Percentiles rank a stretch among this genome's conserved stretches.
Conservation (phyloP, 2,797 vertebrate species). For the Myotis planiceps region DNA sequence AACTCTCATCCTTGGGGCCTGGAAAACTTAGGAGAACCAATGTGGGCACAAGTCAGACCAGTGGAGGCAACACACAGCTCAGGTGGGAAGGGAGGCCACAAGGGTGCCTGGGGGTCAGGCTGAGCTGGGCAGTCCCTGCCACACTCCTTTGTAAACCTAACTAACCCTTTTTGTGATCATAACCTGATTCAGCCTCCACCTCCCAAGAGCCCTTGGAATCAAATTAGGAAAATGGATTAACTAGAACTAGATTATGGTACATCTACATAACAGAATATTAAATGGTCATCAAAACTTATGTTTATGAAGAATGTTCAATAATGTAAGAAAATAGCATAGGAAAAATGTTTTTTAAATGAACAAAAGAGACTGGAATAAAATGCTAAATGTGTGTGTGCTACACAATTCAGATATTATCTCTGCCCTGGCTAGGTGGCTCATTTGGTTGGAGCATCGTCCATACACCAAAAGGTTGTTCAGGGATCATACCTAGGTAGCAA, state of each 20-base stretch:
- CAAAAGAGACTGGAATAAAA: neutral
- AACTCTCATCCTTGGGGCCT: neutral
- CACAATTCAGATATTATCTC: neutral
- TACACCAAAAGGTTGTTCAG: neutral
- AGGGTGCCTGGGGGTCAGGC: neutral
- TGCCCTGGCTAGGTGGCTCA: neutral
- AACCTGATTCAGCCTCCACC: neutral
- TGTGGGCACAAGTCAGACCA: neutral
- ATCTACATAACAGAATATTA: neutral
- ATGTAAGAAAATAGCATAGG: neutral
- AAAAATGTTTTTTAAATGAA: neutral
- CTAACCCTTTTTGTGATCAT: neutral
- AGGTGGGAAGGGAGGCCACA: neutral
- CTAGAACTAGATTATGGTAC: neutral
- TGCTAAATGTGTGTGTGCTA: neutral
- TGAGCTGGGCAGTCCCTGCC: fast-evolving
- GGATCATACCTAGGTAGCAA: neutral
- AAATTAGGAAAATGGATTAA: neutral
- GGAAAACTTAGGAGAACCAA: neutral
- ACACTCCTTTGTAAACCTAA: neutral
- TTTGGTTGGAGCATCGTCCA: neutral
- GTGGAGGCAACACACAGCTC: neutral
- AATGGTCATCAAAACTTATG: neutral
- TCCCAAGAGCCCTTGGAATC: neutral
- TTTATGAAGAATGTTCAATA: neutral